Conservation (phyloP, 1,140 invertebrate species). For the Antheraea pernyi region DNA sequence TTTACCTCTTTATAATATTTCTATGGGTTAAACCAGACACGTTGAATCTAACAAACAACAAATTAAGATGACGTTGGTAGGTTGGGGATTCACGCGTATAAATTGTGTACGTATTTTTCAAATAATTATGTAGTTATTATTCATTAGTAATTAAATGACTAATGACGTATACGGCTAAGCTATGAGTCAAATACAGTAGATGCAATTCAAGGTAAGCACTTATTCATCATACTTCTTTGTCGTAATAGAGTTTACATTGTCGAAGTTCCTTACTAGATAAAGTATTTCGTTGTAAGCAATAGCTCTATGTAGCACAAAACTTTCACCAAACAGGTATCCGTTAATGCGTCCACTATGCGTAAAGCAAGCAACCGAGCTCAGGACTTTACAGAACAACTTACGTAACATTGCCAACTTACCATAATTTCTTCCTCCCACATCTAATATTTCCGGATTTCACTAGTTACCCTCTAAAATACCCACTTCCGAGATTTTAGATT, state of each 20-base stretch:
- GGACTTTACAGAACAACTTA: background rate
- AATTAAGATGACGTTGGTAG: too few relatives aligned
- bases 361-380: background rate
- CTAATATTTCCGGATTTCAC: background rate
- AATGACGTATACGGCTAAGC: background rate
- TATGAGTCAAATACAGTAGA: background rate
- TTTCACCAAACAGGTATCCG: conserved; percentile 19
- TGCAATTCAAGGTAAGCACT: background rate
- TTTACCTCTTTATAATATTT: too few relatives aligned
- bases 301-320: background rate
- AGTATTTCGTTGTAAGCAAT: background rate
- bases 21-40: too few relatives aligned
- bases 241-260: background rate
- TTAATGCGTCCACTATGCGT: conserved; percentile 9
- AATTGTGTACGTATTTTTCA: too few relatives aligned
- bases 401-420: background rate
- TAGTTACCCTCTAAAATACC: background rate
- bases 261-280: background rate
- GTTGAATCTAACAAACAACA: too few relatives aligned
- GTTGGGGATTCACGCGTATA: too few relatives aligned
- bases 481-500: background rate
- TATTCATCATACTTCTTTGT: conserved; percentile 2
- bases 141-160: too few relatives aligned
- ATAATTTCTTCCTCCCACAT: conserved; percentile 1
- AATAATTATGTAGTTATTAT: too few relatives aligned